Percentiles rank a stretch among this genome's conserved stretches.
These are phyloP conservation scores for Nettapus auritus DNA, from an alignment of 2,113 vertebrate species.

Conservation along the genomic window DNA sequence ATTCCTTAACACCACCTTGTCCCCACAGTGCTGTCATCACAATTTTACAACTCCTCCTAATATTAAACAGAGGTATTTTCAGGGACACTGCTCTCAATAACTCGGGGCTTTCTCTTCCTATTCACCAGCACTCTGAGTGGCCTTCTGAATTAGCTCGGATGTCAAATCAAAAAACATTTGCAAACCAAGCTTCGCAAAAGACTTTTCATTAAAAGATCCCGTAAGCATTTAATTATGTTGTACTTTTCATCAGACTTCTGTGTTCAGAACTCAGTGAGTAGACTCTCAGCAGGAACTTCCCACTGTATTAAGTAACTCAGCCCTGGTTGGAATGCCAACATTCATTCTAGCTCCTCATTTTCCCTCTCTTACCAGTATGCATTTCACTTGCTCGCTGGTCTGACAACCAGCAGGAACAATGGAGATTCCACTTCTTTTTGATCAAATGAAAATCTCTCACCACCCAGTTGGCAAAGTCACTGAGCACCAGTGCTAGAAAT, in stretches of 20 bases:
- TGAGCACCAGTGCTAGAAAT: neutral
- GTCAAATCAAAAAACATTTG: neutral
- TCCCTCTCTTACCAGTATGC: neutral
- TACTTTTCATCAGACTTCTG: neutral
- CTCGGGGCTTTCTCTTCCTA: neutral
- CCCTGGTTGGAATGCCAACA: neutral
- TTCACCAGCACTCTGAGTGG: neutral
- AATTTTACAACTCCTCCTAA: neutral
- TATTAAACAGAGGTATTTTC: neutral
- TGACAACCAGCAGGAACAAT: neutral
- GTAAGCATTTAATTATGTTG: neutral
- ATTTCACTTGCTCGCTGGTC: neutral
- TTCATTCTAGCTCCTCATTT: accelerated
- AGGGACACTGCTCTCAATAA: neutral
- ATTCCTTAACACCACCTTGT: neutral
- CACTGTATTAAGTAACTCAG: neutral
- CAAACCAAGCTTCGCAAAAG: neutral
- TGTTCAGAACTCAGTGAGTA: neutral
- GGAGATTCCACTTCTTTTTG: neutral
- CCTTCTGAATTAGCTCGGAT: neutral
- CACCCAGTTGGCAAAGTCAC: neutral
- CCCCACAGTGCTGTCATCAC: neutral
- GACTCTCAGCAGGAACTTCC: neutral
- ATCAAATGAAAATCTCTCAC: neutral
- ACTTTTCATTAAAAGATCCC: neutral